Evolutionary conservation across 2,888 invertebrate species (phyloP).

Genomic region (Stomorhina lunata): DNA sequence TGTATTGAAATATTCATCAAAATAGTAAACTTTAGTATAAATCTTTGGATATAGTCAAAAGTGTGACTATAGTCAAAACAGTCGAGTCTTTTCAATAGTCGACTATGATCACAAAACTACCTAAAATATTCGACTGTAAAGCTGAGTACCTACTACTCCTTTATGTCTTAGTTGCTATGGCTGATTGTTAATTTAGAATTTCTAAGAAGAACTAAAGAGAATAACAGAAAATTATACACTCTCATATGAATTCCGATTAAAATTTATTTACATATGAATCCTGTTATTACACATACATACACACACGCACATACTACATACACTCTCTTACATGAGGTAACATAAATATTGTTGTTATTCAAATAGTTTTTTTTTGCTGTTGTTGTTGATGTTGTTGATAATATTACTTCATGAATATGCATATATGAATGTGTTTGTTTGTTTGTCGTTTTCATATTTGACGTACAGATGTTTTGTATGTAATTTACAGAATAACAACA

Average conservation of each 20-base stretch:
- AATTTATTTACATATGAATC: slow-evolving; percentile 44
- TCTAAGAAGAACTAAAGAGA: background rate
- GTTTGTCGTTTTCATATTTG: background rate
- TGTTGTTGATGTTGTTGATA: slow-evolving; percentile 19
- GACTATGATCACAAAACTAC: no score
- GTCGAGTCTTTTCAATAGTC: no score
- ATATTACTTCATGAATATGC: slow-evolving; percentile 33
- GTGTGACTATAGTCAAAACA: no score
- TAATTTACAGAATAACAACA: slow-evolving; percentile 10
- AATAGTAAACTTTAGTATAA: no score
- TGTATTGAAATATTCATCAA: no score
- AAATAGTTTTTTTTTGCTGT: background rate
- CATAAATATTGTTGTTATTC: slow-evolving; percentile 2
- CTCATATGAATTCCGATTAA: slow-evolving; percentile 24
- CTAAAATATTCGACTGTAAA: no score
- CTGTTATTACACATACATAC: slow-evolving; percentile 3
- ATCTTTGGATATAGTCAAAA: no score
- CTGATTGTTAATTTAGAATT: slow-evolving; percentile 1
- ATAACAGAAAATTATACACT: slow-evolving; percentile 21
- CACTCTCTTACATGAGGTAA: no score
- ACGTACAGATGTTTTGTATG: no score
- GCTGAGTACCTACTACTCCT: no score
- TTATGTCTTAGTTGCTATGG: slow-evolving; percentile 18
- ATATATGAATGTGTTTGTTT: background rate
- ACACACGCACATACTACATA: background rate